A percentile compares a stretch with the other conserved stretches of the same genome.
These are phyloP conservation scores for Agrenia bidenticulata DNA, from an alignment of 2,888 invertebrate genomes.

Conservation along the genomic window DNA sequence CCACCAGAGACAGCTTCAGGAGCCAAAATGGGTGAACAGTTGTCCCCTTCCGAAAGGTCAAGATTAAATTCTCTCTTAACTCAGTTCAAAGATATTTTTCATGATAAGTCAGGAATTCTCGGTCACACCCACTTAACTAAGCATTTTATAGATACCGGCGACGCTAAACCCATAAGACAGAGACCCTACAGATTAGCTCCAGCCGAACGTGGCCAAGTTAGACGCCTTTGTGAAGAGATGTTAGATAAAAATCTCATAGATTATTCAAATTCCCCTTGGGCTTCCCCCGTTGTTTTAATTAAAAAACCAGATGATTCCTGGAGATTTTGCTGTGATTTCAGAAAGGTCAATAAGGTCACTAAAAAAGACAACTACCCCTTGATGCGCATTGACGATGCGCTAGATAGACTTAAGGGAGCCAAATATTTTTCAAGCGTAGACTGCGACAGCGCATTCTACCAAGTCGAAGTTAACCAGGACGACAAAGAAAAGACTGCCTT, in stretches of 20 bases:
- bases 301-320: neutral
- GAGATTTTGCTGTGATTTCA: neutral
- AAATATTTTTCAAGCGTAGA: neutral
- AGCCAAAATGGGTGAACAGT: too few relatives aligned
- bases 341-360: neutral
- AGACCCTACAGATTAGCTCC: neutral
- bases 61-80: neutral
- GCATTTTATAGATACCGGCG: neutral
- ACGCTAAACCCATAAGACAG: neutral
- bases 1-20: too few relatives aligned
- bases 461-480: neutral
- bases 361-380: neutral
- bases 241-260: neutral
- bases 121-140: neutral
- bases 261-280: neutral
- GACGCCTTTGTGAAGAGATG: neutral
- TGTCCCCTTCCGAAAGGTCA: neutral
- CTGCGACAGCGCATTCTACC: neutral
- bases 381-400: neutral
- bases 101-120: neutral
- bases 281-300: neutral
- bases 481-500: constrained; percentile 15
- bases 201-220: neutral
- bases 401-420: neutral
- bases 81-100: neutral